Evolutionary conservation across 2,888 invertebrate genomes (phyloP).

Genomic region (Zygogramma bicolorata): DNA sequence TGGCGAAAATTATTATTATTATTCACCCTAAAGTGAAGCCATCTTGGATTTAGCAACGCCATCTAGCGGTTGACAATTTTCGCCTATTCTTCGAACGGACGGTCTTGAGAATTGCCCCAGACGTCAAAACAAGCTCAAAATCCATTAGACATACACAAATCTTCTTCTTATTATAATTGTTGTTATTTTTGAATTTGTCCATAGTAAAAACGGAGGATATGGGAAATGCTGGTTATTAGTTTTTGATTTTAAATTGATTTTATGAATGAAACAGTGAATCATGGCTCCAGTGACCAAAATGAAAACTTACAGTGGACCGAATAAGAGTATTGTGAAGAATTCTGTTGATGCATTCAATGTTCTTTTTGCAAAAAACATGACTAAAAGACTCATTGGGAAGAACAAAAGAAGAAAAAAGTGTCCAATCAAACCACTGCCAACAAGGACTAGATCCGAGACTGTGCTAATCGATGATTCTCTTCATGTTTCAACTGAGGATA

Average conservation of each 20-base stretch:
- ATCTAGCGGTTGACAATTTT: too few relatives aligned
- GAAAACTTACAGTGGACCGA: slow-evolving; percentile 39
- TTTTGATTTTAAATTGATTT: background rate
- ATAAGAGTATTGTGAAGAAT: slow-evolving; percentile 32
- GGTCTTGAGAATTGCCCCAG: too few relatives aligned
- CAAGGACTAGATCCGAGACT: slow-evolving; percentile 29
- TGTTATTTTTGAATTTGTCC: too few relatives aligned
- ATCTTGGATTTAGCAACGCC: too few relatives aligned
- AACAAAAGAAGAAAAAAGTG: slow-evolving; percentile 34
- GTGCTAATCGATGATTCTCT: slow-evolving; percentile 47
- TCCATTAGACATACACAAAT: too few relatives aligned
- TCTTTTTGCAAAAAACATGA: slow-evolving; percentile 47
- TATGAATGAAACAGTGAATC: slow-evolving; percentile 22
- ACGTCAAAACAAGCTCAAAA: too few relatives aligned
- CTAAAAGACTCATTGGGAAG: slow-evolving; percentile 39
- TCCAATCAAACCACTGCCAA: slow-evolving; percentile 43
- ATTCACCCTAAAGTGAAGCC: too few relatives aligned
- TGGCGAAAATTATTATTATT: too few relatives aligned
- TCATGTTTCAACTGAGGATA: slow-evolving; percentile 47
- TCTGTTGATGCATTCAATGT: slow-evolving; percentile 45
- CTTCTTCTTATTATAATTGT: too few relatives aligned
- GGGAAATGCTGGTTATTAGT: too few relatives aligned
- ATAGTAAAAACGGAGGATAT: too few relatives aligned
- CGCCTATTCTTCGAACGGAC: too few relatives aligned
- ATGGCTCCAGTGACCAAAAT: slow-evolving; percentile 38